Conservation (phyloP, 2,113 vertebrate genomes). For the Ciconia boyciana region DNA sequence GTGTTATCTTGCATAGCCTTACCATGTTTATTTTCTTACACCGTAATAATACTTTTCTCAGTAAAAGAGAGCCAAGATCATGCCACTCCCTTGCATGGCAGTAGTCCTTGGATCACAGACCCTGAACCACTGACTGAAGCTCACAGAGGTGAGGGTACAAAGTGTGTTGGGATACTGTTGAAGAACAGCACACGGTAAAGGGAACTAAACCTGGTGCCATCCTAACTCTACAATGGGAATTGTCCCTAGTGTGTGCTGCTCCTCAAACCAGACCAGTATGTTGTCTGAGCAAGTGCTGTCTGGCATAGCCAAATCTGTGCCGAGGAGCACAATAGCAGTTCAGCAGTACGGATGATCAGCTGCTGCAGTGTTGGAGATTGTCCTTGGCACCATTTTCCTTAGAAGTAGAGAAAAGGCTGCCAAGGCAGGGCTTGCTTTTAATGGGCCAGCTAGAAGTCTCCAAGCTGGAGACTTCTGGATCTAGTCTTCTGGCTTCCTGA, state of each 20-base stretch:
- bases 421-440: background rate
- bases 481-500: background rate
- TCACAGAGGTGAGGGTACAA: background rate
- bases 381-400: background rate
- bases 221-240: rapidly evolving
- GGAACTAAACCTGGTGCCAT: background rate
- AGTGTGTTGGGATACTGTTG: background rate
- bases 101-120: background rate
- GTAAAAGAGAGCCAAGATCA: background rate
- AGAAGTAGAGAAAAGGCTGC: background rate
- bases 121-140: background rate
- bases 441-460: background rate
- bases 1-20: background rate
- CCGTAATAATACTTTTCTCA: background rate
- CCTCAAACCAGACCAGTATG: background rate
- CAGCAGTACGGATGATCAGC: rapidly evolving
- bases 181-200: background rate
- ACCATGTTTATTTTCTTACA: background rate
- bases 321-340: background rate
- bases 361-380: background rate
- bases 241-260: background rate
- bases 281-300: background rate
- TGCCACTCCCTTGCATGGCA: background rate
- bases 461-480: background rate
- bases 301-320: background rate